Evolutionary conservation across 1,140 invertebrate genomes (phyloP), one percentile per base, ranked within the genome.

Genomic region (Myzus persicae): DNA sequence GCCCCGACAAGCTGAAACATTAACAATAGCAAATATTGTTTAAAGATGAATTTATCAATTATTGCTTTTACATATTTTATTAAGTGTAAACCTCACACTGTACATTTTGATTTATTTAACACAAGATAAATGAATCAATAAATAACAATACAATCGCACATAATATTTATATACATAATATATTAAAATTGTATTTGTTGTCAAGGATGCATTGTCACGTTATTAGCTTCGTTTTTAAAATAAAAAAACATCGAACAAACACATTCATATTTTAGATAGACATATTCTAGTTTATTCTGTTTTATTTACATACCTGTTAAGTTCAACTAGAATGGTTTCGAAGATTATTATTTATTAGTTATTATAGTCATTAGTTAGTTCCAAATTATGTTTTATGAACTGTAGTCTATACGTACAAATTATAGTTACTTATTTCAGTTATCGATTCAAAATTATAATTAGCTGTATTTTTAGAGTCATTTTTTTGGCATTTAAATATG

Each of bases 1-100:
- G 81, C 46, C 81, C 81, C 76, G 91, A 84, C 91, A 93, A 93
- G 91, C 91, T 93, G 91, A 93, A 93, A 93, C n/a, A 93, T 84
- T 46, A 59, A 42, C 31, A 67, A 89, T 48, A n/a, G 26, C 11
- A n/a, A 87, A 36, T n/a, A 54, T 54, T 38, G 51, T n/a, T 46
- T 31, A 46, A 46, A n/a, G 5, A 87, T 87, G 6, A 44, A 44
- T 87, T 20, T 24, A 84, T 26, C 42, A 18, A n/a, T 76, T 6
- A n/a, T 67, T 67, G n/a, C 59, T 4, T 18, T 76, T 76, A 76
- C 59, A n/a, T 18, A 76, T n/a, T n/a, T 18, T 18, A 67, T 22
- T 67, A 67, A 18, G 59, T 76, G 31, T 20, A 31, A 6, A 18
- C 31, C 59, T 76, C 20, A 76, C n/a, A n/a, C 31, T 76, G 31